Evolutionary conservation across 1,140 invertebrate species (phyloP).

Genomic region (Trachelipus rathkii): DNA sequence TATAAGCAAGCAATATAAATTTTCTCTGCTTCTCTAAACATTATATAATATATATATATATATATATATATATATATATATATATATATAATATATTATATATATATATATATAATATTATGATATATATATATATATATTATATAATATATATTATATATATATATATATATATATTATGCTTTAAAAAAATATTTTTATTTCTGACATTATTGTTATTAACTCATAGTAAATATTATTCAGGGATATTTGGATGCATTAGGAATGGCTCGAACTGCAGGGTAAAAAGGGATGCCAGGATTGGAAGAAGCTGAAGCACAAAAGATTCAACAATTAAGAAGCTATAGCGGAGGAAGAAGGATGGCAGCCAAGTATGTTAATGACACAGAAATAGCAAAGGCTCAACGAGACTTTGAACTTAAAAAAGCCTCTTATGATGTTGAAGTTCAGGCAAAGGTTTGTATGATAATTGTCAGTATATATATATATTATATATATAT

Average conservation of each 20-base stretch:
- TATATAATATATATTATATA: neutral
- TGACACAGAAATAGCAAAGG: constrained; percentile 94
- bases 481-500: no score
- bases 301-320: constrained; percentile 92
- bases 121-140: no score
- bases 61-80: no score
- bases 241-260: constrained; percentile 88
- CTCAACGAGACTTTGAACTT: constrained; percentile 90
- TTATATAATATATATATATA: no score
- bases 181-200: no score
- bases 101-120: no score
- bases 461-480: constrained; percentile 24
- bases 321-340: constrained; percentile 82
- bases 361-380: constrained; percentile 85
- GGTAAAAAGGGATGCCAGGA: constrained; percentile 91
- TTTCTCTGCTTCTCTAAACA: no score
- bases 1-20: no score
- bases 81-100: no score
- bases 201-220: no score
- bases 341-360: constrained; percentile 92
- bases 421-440: constrained; percentile 96
- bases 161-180: neutral
- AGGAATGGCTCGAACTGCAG: constrained; percentile 91
- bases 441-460: constrained; percentile 90
- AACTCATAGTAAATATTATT: neutral